Conservation (phyloP, 2,797 vertebrate species). For the Mormyrops attenuatus region DNA sequence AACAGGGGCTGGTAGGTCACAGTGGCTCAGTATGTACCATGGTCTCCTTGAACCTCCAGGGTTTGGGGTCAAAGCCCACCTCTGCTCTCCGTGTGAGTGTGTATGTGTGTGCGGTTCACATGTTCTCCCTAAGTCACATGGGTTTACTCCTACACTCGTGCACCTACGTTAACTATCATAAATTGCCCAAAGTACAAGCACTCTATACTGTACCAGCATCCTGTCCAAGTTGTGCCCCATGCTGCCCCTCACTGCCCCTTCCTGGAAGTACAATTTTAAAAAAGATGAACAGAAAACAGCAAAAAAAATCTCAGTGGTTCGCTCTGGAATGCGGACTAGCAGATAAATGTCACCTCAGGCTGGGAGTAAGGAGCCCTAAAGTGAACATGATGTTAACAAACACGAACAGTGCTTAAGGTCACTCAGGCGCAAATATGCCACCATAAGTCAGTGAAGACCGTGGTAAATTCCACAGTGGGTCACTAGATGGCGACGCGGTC, state of each 20-base stretch:
- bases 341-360: neutral
- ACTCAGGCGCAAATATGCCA: neutral
- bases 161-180: too few relatives aligned
- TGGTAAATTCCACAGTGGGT: neutral
- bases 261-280: neutral
- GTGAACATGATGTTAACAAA: neutral
- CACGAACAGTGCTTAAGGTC: neutral
- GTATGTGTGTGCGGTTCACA: too few relatives aligned
- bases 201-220: too few relatives aligned
- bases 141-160: too few relatives aligned
- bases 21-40: neutral
- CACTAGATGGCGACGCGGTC: neutral
- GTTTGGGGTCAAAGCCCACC: too few relatives aligned
- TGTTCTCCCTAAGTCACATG: too few relatives aligned
- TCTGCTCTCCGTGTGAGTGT: too few relatives aligned
- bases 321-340: neutral
- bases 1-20: neutral
- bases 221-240: neutral
- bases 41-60: too few relatives aligned
- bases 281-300: neutral
- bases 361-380: neutral
- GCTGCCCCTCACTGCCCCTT: neutral
- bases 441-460: neutral
- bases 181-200: too few relatives aligned
- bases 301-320: neutral